A percentile compares a stretch with the other conserved stretches of the same genome.
Conservation (phyloP, 1,140 invertebrate genomes). For the Drosophila ironensis region DNA sequence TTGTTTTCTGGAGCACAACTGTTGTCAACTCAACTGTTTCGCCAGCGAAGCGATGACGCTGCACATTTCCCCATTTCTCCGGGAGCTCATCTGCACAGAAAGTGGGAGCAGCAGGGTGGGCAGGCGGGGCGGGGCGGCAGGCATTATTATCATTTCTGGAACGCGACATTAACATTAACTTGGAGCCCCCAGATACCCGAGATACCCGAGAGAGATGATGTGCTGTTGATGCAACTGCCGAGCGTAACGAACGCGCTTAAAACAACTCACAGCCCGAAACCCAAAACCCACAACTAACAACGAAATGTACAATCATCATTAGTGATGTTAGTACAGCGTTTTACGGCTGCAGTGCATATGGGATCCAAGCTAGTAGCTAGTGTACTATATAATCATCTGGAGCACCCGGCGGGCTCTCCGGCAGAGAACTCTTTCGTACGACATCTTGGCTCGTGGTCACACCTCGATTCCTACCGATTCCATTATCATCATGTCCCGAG, state of each 20-base stretch:
- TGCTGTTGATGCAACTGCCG: constrained; percentile 71
- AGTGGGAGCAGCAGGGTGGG: background rate
- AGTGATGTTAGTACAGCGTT: constrained; percentile 47
- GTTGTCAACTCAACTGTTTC: constrained; percentile 53
- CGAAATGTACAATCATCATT: constrained; percentile 65
- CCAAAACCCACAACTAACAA: constrained; percentile 21
- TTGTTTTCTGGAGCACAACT: constrained; percentile 71
- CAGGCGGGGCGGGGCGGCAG: background rate
- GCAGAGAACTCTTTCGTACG: constrained; percentile 13
- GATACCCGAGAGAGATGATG: constrained; percentile 6
- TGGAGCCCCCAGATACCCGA: constrained; percentile 9
- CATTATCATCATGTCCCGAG: constrained; percentile 37
- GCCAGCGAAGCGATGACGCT: constrained; percentile 39
- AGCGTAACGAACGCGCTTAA: constrained; percentile 77
- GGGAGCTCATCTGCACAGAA: constrained; percentile 3
- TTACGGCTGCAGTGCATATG: background rate
- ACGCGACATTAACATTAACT: constrained; percentile 73
- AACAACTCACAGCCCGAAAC: constrained; percentile 32
- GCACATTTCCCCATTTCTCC: constrained; percentile 18
- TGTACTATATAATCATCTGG: constrained; percentile 56
- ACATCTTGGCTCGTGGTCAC: constrained; percentile 58
- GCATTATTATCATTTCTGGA: constrained; percentile 76
- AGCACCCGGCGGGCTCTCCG: constrained; percentile 22
- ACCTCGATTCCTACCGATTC: constrained; percentile 55
- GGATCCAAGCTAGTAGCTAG: background rate